Evolutionary conservation across 1,140 invertebrate species (phyloP).

Genomic region (Temnothorax nylanderi): DNA sequence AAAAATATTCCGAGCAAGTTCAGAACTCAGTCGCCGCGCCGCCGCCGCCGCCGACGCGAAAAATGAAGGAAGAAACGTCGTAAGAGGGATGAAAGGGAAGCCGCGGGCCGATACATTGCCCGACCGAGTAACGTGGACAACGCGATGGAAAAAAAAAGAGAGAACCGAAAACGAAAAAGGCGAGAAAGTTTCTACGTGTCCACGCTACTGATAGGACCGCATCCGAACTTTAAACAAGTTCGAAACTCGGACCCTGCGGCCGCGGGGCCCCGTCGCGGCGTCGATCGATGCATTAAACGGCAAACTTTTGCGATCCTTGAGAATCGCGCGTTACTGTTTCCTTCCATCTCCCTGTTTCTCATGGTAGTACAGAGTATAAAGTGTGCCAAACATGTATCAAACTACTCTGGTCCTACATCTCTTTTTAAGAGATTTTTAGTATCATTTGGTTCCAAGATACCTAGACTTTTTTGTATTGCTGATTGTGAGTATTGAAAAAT

Average conservation of each 20-base stretch:
- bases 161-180: neutral
- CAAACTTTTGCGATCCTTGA: constrained; percentile 67
- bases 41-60: neutral
- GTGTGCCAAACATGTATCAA: neutral
- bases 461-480: neutral
- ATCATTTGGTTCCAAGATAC: neutral
- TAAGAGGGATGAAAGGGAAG: neutral
- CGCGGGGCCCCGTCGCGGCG: constrained; percentile 56
- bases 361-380: no score
- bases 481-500: neutral
- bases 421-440: neutral
- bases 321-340: neutral
- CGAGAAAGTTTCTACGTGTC: constrained; percentile 66
- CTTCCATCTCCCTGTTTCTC: neutral
- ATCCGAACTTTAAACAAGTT: constrained; percentile 76
- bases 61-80: constrained; percentile 28
- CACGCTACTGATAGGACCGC: constrained; percentile 71
- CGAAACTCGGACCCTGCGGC: constrained; percentile 60
- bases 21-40: constrained; percentile 52
- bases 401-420: neutral
- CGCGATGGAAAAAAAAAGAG: neutral
- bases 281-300: constrained; percentile 66
- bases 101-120: constrained; percentile 28
- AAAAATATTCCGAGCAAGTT: constrained; percentile 73
- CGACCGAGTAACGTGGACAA: constrained; percentile 9